A percentile compares a stretch with the other conserved stretches of the same genome.
Conservation (phyloP, 2,888 invertebrate species). For the Brenthis hecate region DNA sequence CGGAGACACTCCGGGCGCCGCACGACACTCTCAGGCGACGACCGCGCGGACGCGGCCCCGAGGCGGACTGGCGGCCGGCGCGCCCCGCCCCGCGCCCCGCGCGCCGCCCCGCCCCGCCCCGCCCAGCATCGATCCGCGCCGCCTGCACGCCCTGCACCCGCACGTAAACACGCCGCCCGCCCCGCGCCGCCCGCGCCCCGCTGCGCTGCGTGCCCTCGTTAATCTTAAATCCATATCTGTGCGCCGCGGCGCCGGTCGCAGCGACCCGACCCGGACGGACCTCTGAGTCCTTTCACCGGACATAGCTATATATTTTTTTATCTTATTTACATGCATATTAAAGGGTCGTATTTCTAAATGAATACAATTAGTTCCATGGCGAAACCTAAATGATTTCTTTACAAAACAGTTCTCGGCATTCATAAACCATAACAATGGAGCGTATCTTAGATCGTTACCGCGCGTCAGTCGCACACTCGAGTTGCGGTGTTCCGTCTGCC, state of each 20-base stretch:
- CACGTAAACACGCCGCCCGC: constrained; percentile 87
- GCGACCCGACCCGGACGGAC: constrained; percentile 50
- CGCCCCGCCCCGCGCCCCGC: constrained; percentile 52
- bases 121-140: constrained; percentile 59
- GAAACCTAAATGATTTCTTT: neutral
- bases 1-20: constrained; percentile 77
- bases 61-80: constrained; percentile 70
- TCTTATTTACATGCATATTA: constrained; percentile 1
- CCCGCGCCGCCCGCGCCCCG: constrained; percentile 73
- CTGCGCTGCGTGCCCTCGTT: constrained; percentile 74
- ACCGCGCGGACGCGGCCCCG: constrained; percentile 80
- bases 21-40: constrained; percentile 68
- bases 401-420: constrained; percentile 2
- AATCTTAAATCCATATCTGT: constrained; percentile 76
- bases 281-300: constrained; percentile 28
- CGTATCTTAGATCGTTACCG: constrained; percentile 24
- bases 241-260: constrained; percentile 54
- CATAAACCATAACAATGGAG: constrained; percentile 17
- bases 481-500: constrained; percentile 32
- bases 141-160: constrained; percentile 66
- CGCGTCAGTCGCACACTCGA: constrained; percentile 24
- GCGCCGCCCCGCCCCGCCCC: constrained; percentile 56
- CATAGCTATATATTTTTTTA: constrained; percentile 13
- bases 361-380: constrained; percentile 3
- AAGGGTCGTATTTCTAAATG: neutral